Evolutionary conservation across 1,140 invertebrate genomes (phyloP).

Genomic region (Campodea augens): DNA sequence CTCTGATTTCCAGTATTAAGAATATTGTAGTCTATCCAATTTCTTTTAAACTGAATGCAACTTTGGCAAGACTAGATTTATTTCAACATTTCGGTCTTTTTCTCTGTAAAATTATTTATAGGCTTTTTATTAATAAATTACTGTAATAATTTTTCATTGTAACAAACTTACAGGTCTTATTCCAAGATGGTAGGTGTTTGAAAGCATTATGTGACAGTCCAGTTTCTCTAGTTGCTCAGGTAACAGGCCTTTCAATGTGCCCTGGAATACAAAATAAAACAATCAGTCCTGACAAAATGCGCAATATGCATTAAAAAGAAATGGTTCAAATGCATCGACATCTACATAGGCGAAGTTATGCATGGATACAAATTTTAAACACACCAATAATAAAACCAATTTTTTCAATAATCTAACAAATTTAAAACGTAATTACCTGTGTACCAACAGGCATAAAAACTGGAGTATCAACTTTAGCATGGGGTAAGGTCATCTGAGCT

Average conservation of each 20-base stretch:
- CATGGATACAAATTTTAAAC: slow-evolving; percentile 2
- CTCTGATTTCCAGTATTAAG: too few species aligned
- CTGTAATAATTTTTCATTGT: too few species aligned
- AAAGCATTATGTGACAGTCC: slow-evolving; percentile 81
- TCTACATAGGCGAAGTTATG: slow-evolving; percentile 23
- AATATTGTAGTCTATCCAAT: too few species aligned
- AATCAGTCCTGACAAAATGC: too few species aligned
- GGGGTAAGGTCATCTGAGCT: slow-evolving; percentile 57
- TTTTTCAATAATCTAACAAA: too few species aligned
- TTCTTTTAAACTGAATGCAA: too few species aligned
- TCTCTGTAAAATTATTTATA: too few species aligned
- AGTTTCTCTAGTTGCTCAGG: slow-evolving; percentile 78
- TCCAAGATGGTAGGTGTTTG: slow-evolving; percentile 95
- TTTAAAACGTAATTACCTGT: slow-evolving; percentile 36
- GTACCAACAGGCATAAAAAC: slow-evolving; percentile 97
- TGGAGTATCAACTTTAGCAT: slow-evolving; percentile 71
- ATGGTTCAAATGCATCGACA: slow-evolving; percentile 11
- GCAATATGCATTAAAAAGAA: too few species aligned
- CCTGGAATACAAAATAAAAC: slow-evolving; percentile 33
- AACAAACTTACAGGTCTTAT: slow-evolving; percentile 52
- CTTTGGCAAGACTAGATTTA: too few species aligned
- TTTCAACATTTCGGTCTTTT: too few species aligned
- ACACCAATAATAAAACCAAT: not conserved
- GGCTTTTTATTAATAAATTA: too few species aligned
- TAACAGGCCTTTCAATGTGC: slow-evolving; percentile 86